Evolutionary conservation across 2,888 invertebrate genomes (phyloP).

Genomic region (Eupithecia centaureata): DNA sequence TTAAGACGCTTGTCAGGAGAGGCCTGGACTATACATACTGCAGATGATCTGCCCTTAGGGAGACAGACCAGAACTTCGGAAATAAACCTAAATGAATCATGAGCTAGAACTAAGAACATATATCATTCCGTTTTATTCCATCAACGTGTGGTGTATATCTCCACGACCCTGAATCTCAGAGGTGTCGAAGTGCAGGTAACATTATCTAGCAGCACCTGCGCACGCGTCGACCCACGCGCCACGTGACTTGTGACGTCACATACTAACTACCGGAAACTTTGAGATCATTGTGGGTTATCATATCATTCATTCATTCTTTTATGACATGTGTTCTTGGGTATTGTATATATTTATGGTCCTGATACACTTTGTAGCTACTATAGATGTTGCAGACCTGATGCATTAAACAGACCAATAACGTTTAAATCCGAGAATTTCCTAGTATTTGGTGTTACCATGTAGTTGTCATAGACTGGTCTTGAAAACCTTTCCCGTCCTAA

Average conservation of each 20-base stretch:
- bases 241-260: conserved; percentile 20
- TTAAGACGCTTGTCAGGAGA: neutral
- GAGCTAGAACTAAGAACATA: neutral
- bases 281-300: conserved; percentile 9
- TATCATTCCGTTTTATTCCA: neutral
- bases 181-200: conserved; percentile 12
- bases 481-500: neutral
- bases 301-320: neutral
- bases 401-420: neutral
- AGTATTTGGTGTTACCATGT: neutral
- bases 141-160: neutral
- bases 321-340: neutral
- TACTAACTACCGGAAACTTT: conserved; percentile 10
- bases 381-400: neutral
- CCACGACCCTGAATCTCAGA: conserved; percentile 2
- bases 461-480: neutral
- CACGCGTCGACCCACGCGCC: conserved; percentile 22
- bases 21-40: neutral
- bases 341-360: neutral
- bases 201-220: conserved; percentile 8
- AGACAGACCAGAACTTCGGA: no score
- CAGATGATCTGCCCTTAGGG: neutral
- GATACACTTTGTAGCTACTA: neutral
- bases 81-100: neutral
- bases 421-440: neutral